phyloP scores from a whole-genome alignment of 2,888 invertebrate genomes.

The Eulithis prunata region DNA sequence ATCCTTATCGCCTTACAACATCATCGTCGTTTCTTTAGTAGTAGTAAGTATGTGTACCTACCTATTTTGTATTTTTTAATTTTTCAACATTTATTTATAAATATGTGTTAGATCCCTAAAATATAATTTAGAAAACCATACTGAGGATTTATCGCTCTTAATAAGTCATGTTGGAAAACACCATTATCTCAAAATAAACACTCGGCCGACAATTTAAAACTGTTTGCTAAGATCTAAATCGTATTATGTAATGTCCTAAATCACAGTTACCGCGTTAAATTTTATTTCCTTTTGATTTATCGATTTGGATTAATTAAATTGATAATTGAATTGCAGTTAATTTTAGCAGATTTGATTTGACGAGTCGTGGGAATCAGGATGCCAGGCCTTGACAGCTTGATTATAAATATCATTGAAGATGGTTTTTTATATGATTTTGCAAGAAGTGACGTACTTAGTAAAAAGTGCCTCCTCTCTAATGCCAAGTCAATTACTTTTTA shows the following conservation, averaged over 20 bases:
- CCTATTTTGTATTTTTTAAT: too few relatives aligned
- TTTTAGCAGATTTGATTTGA: conserved; percentile 19
- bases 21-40: too few relatives aligned
- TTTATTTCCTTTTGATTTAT: conserved; percentile 39
- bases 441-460: too few relatives aligned
- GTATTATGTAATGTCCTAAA: conserved; percentile 39
- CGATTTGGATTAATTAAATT: conserved; percentile 35
- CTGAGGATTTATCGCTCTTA: conserved; percentile 20
- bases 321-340: conserved; percentile 32
- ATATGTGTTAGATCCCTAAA: not conserved
- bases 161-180: conserved; percentile 27
- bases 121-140: conserved; percentile 13
- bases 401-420: conserved; percentile 15
- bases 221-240: conserved; percentile 29
- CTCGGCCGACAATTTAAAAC: conserved; percentile 22
- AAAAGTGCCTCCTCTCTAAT: too few relatives aligned
- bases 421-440: conserved; percentile 3
- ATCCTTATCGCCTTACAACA: too few relatives aligned
- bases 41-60: too few relatives aligned
- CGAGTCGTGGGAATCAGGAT: conserved; percentile 28
- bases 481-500: too few relatives aligned
- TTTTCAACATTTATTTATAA: too few relatives aligned
- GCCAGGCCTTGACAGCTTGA: conserved; percentile 13
- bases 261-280: conserved; percentile 36
- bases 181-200: conserved; percentile 38